Conservation (phyloP, 2,113 vertebrate genomes). For the Spea multiplicata region DNA sequence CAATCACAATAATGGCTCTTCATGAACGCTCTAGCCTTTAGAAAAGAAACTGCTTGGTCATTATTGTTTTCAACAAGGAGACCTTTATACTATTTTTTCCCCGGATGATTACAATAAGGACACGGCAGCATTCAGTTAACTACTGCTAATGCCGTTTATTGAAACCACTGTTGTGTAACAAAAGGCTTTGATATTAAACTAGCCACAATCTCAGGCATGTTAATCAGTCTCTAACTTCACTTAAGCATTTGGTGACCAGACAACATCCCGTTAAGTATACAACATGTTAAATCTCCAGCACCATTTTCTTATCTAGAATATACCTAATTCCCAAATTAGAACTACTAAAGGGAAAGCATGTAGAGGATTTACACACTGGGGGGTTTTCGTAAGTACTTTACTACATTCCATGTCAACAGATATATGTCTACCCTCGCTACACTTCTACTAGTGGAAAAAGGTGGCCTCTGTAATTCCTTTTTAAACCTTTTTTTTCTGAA, state of each 20-base stretch:
- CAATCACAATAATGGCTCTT: neutral
- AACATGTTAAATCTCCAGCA: neutral
- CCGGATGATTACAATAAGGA: constrained; percentile 1
- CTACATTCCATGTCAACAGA: constrained; percentile 32
- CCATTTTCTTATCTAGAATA: neutral
- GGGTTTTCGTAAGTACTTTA: constrained; percentile 28
- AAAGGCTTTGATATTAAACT: neutral
- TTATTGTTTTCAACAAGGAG: neutral
- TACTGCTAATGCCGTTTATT: neutral
- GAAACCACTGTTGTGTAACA: constrained; percentile 3
- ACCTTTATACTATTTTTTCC: constrained; percentile 21
- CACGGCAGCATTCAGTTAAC: neutral
- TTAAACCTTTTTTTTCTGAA: neutral
- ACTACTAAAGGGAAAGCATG: neutral
- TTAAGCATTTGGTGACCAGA: too few relatives aligned
- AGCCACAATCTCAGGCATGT: too few relatives aligned
- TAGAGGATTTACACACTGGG: constrained; percentile 10
- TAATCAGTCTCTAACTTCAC: too few relatives aligned
- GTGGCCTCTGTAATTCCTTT: neutral
- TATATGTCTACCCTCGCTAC: constrained; percentile 26
- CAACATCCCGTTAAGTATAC: neutral
- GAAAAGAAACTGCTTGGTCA: constrained; percentile 1
- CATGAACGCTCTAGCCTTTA: neutral
- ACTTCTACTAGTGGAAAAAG: neutral
- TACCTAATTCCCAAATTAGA: neutral